Percentiles rank a stretch among this genome's conserved stretches.
These are phyloP conservation scores for Reticulitermes lucifugus DNA, from an alignment of 2,888 invertebrate genomes.

Conservation along the genomic window DNA sequence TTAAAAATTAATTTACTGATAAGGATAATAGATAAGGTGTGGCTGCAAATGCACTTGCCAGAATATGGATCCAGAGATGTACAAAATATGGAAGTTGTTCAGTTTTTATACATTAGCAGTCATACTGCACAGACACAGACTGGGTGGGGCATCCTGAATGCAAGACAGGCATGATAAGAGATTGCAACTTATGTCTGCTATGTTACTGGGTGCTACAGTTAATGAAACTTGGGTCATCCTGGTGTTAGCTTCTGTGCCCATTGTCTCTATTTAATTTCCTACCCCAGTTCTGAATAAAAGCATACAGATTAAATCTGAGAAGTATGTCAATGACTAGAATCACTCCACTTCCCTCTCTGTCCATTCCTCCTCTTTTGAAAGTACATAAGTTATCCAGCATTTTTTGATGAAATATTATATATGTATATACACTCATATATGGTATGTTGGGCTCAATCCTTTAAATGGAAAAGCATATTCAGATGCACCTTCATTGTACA, in stretches of 20 bases:
- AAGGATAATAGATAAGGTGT: background rate
- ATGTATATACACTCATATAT: too few species aligned
- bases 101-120: too few species aligned
- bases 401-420: too few species aligned
- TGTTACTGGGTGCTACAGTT: background rate
- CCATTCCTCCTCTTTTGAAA: background rate
- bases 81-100: background rate
- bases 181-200: background rate
- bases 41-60: background rate
- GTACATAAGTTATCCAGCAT: too few species aligned
- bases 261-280: background rate
- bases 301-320: background rate
- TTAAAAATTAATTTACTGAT: background rate
- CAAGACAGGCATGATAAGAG: background rate
- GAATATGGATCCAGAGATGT: background rate
- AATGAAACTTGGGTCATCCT: background rate
- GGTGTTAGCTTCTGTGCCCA: background rate
- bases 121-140: background rate
- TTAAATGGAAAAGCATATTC: too few species aligned
- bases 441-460: too few species aligned
- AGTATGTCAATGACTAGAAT: background rate
- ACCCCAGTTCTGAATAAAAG: background rate
- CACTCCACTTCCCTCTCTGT: background rate
- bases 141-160: background rate
- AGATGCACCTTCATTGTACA: too few species aligned